phyloP scores from a whole-genome alignment of 2,888 invertebrate species.

The Hemaris fuciformis region DNA sequence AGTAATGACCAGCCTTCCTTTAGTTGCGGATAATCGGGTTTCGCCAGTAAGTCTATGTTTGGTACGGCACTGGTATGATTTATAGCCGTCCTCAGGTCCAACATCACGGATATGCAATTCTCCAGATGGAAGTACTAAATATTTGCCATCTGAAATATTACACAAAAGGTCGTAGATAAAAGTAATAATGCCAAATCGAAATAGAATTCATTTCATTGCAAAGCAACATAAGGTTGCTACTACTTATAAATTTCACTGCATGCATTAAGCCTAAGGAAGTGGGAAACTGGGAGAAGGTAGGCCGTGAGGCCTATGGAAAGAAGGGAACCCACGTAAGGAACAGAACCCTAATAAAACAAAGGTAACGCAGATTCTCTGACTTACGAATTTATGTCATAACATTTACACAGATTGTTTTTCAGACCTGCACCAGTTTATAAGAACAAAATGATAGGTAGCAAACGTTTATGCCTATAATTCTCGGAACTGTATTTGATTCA shows the following conservation, averaged over 20 bases:
- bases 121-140: conserved; percentile 95
- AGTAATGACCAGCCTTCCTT: conserved; percentile 96
- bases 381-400: background rate
- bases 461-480: background rate
- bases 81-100: conserved; percentile 96
- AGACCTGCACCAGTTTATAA: background rate
- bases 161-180: conserved; percentile 22
- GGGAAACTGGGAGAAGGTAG: conserved; percentile 77
- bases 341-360: conserved; percentile 42
- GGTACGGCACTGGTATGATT: conserved; percentile 96
- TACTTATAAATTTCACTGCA: conserved; percentile 72
- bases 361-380: background rate
- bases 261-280: conserved; percentile 81
- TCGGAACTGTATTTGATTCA: conserved; percentile 23
- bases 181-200: conserved; percentile 2
- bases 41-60: conserved; percentile 96
- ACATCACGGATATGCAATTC: conserved; percentile 98
- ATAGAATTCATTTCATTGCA: conserved; percentile 30
- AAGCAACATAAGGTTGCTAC: conserved; percentile 64
- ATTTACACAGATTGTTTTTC: background rate
- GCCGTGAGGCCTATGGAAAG: conserved; percentile 82
- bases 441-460: background rate
- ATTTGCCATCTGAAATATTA: conserved; percentile 91
- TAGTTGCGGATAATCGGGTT: conserved; percentile 95
- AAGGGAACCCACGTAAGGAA: conserved; percentile 58